Base-by-base conservation (phyloP, 1,140 invertebrate genomes). In the Planococcus citri region DNA sequence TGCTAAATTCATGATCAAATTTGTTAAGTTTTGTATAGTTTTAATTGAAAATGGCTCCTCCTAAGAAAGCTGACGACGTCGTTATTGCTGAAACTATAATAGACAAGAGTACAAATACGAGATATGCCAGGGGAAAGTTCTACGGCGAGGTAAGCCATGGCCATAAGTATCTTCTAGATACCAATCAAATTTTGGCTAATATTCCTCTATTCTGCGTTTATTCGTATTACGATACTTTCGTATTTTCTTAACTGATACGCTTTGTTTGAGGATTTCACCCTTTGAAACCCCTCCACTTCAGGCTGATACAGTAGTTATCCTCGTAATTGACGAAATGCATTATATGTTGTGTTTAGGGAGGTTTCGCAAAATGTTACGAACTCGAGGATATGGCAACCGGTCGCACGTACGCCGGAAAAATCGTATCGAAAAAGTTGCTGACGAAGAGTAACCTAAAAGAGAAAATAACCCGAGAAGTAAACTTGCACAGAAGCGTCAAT, bases 351-450 rank as follows among this genome's bases (percentile, higher is more conserved):
- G n/a, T 33, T 33, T 78, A 99, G 93, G 97, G 96, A 77, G 97
- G 95, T n/a, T 99, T 99, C 86, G 97, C 95, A 78, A 94, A 91
- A 87, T 98, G 96, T 78, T 99, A 97, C 80, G 96, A 99, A 80
- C 88, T 98, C 27, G 87, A 85, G 72, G 91, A 97, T 76, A 81
- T 86, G 27, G 82, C 83, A 58, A 88, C 87, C 4, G 84, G 89
- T 70, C 82, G 88, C 74, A 82, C 93, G 0, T 97, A 87, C 80
- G 97, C 97, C 57, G 95, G 95, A 22, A 99, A 99, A 82, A 95
- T 98, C 73, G 92, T 99, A 12, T 90, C 94, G 1, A 98, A 98
- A 78, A 87, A 88, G 72, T 80, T 96, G 60, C 87, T 99, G 79
- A 82, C 86, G 20, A 98, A 97, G 78, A 86, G 86, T 73, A 93